Percentiles rank a stretch among this genome's conserved stretches.
Conservation (phyloP, 2,113 vertebrate species). For the Columba janthina region DNA sequence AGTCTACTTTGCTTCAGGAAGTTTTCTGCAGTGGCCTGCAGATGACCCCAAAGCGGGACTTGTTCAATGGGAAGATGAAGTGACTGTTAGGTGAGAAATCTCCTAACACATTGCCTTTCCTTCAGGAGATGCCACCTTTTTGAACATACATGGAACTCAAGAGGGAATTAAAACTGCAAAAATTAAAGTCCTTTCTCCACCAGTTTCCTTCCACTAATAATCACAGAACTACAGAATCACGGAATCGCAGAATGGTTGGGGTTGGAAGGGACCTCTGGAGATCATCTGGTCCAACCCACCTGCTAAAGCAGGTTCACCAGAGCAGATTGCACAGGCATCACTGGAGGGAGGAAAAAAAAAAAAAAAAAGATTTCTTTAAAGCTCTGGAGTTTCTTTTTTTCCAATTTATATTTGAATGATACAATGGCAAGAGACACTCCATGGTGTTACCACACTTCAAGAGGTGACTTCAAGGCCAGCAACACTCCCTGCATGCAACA, state of each 20-base stretch:
- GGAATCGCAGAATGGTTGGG: background rate
- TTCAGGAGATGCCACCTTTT: background rate
- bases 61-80: background rate
- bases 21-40: background rate
- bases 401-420: slow-evolving; percentile 9
- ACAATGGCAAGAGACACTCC: slow-evolving; percentile 57
- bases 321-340: too few species aligned
- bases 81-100: background rate
- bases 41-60: background rate
- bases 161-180: background rate
- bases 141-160: background rate
- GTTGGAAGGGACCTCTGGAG: too few species aligned
- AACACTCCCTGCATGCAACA: slow-evolving; percentile 39
- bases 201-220: background rate
- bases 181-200: background rate
- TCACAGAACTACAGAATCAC: background rate
- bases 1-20: background rate
- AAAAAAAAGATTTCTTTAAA: background rate
- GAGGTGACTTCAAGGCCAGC: slow-evolving; percentile 64
- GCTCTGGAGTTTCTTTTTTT: slow-evolving; percentile 9
- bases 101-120: background rate
- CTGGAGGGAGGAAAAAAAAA: too few species aligned
- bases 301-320: too few species aligned
- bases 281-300: too few species aligned
- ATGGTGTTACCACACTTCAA: slow-evolving; percentile 41